Conservation (phyloP, 2,888 invertebrate species). For the Platycnemis pennipes region DNA sequence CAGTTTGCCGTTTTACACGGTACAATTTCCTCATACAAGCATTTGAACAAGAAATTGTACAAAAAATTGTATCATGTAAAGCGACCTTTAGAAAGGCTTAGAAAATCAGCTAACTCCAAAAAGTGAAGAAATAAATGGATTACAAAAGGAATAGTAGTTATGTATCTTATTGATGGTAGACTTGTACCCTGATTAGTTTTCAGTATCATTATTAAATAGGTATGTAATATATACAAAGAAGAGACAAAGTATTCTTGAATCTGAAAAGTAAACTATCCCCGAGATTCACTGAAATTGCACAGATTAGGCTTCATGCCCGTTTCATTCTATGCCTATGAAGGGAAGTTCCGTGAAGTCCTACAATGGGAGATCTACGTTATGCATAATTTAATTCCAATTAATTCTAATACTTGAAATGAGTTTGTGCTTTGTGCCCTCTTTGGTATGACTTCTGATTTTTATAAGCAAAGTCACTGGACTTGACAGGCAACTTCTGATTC, state of each 20-base stretch:
- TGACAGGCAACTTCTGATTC: constrained; percentile 19
- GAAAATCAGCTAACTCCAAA: background rate
- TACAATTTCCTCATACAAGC: too few species aligned
- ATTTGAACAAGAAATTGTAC: too few species aligned
- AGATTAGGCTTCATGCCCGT: background rate
- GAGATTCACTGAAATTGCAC: constrained; percentile 57
- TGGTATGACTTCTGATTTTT: constrained; percentile 43
- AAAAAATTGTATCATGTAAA: too few species aligned
- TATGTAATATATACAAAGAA: constrained; percentile 5
- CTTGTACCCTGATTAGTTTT: constrained; percentile 44
- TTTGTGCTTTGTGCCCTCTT: constrained; percentile 62
- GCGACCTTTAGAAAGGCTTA: too few species aligned
- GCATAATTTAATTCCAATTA: background rate
- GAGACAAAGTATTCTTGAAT: constrained; percentile 9
- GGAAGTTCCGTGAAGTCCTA: background rate
- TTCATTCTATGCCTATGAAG: background rate
- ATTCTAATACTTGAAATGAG: constrained; percentile 21
- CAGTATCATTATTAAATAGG: background rate
- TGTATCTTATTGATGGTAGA: constrained; percentile 40
- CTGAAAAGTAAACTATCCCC: constrained; percentile 52
- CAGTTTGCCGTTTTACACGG: too few species aligned
- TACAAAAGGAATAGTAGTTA: background rate
- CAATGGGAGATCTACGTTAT: background rate
- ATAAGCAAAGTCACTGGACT: constrained; percentile 29
- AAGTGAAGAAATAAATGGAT: background rate